These are phyloP conservation scores for Sebastes schlegelii DNA, from an alignment of 2,113 vertebrate species.

Conservation along the genomic window DNA sequence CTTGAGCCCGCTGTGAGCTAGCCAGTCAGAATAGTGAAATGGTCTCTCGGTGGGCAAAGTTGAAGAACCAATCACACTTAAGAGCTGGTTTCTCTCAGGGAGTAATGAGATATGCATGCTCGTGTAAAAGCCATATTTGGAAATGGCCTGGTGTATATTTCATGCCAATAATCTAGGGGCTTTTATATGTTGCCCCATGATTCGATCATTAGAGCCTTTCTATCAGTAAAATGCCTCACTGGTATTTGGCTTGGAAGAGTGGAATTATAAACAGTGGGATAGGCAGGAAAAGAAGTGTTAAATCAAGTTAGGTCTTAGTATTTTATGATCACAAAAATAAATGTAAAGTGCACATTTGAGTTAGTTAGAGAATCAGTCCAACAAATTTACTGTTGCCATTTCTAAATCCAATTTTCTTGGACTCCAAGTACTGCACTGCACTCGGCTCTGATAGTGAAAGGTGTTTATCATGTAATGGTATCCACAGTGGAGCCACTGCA, in stretches of 20 bases:
- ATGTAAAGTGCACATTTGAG: slow-evolving; percentile 8
- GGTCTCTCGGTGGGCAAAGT: slow-evolving; percentile 39
- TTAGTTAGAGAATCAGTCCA: slow-evolving; percentile 31
- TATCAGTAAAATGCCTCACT: neutral
- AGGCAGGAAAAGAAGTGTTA: neutral
- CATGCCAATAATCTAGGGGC: neutral
- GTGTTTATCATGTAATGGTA: slow-evolving; percentile 79
- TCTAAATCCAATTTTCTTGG: slow-evolving; percentile 70
- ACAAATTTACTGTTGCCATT: slow-evolving; percentile 60
- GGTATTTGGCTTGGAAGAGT: neutral
- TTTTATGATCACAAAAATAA: neutral
- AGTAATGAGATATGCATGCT: slow-evolving; percentile 15
- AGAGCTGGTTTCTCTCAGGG: slow-evolving; percentile 2
- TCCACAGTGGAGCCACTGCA: slow-evolving; percentile 81
- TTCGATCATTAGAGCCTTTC: neutral
- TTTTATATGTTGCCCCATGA: neutral
- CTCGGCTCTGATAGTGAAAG: slow-evolving; percentile 72
- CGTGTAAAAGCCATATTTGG: slow-evolving; percentile 15
- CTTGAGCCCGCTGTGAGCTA: slow-evolving; percentile 60
- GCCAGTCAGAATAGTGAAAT: slow-evolving; percentile 57
- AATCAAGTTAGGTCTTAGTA: neutral
- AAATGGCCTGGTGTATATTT: slow-evolving; percentile 5
- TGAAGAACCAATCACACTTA: slow-evolving; percentile 58
- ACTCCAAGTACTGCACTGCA: slow-evolving; percentile 47
- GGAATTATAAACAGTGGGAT: neutral